phyloP scores from a whole-genome alignment of 2,888 invertebrate species.

The Harpalus rufipes region DNA sequence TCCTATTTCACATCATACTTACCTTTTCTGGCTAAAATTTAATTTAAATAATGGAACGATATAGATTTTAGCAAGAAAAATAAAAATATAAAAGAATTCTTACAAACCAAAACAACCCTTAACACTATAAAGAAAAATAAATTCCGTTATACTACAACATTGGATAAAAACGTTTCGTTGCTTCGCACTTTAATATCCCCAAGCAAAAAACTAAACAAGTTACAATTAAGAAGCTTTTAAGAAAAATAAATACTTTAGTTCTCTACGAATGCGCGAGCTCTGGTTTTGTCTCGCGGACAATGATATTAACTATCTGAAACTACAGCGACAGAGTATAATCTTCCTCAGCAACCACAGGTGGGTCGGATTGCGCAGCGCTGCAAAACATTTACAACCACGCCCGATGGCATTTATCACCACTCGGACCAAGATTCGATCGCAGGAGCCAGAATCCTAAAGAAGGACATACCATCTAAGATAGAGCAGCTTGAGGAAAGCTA shows the following conservation, averaged over 20 bases:
- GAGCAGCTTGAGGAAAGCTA: background rate
- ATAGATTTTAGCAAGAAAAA: too few species aligned
- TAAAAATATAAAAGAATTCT: too few species aligned
- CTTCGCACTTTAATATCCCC: background rate
- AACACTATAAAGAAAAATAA: too few species aligned
- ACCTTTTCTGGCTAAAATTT: too few species aligned
- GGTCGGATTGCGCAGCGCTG: slow-evolving; percentile 46
- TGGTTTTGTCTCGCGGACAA: background rate
- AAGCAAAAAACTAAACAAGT: slow-evolving; percentile 2
- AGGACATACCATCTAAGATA: background rate
- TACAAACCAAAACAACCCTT: too few species aligned
- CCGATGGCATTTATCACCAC: slow-evolving; percentile 59
- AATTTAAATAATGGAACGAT: too few species aligned
- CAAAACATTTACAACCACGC: slow-evolving; percentile 63
- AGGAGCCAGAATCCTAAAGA: slow-evolving; percentile 1
- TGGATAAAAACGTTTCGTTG: too few species aligned
- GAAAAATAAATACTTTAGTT: slow-evolving; percentile 14
- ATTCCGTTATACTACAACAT: too few species aligned
- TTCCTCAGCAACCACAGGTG: slow-evolving; percentile 27
- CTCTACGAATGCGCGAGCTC: slow-evolving; percentile 1
- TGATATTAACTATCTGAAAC: slow-evolving; percentile 14
- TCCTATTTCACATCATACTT: too few species aligned
- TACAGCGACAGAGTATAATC: slow-evolving; percentile 7
- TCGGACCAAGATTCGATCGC: slow-evolving; percentile 61
- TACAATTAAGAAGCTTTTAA: slow-evolving; percentile 25